These are phyloP conservation scores for Corythoichthys haematopterus DNA, from an alignment of 2,113 vertebrate species.

Conservation along the genomic window DNA sequence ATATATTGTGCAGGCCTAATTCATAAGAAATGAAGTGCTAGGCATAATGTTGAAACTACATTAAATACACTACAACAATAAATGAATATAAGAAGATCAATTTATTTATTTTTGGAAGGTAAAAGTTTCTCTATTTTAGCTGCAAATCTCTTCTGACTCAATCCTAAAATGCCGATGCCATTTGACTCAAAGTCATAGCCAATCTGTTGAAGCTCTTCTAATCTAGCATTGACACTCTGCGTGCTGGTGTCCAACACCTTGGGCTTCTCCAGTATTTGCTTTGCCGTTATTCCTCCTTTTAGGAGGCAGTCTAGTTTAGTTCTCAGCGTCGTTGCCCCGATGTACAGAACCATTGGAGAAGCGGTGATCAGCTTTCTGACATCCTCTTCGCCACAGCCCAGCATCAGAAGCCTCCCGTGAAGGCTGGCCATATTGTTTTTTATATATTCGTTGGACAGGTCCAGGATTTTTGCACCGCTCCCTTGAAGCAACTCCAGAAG, in stretches of 20 bases:
- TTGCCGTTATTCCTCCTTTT: slow-evolving; percentile 61
- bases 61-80: not conserved
- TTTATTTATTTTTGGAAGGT: slow-evolving; percentile 10
- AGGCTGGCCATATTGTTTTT: slow-evolving; percentile 67
- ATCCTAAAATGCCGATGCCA: slow-evolving; percentile 68
- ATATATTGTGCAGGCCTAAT: too few relatives aligned
- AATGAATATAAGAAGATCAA: not conserved
- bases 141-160: slow-evolving; percentile 69
- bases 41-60: not conserved
- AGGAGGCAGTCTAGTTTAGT: slow-evolving; percentile 74
- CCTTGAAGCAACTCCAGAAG: slow-evolving; percentile 69
- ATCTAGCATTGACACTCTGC: slow-evolving; percentile 60
- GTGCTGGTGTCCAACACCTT: slow-evolving; percentile 70
- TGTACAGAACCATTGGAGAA: slow-evolving; percentile 63
- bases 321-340: slow-evolving; percentile 61
- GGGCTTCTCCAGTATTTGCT: slow-evolving; percentile 64
- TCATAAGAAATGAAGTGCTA: too few relatives aligned
- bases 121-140: slow-evolving; percentile 66
- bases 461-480: slow-evolving; percentile 66
- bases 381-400: slow-evolving; percentile 58
- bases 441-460: slow-evolving; percentile 67
- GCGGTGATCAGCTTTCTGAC: slow-evolving; percentile 58
- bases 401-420: slow-evolving; percentile 55
- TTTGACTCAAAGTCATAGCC: slow-evolving; percentile 70
- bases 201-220: slow-evolving; percentile 58